Conservation (phyloP, 23 tunicate species). For the Ascidia mentula region DNA sequence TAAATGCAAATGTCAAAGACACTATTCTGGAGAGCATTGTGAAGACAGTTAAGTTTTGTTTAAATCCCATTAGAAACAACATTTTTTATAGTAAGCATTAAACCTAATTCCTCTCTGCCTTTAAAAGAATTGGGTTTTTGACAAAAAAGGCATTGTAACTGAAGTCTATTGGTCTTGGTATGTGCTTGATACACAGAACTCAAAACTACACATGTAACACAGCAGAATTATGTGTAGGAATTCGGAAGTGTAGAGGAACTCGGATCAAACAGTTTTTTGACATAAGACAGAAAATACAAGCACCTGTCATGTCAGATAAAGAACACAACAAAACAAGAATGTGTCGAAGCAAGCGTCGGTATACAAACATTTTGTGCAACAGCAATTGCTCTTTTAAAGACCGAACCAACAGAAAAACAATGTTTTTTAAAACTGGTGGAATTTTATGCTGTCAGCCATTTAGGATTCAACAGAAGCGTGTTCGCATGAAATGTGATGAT, state of each 20-base stretch:
- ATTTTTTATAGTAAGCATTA: no score
- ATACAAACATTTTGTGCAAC: constrained; percentile 55
- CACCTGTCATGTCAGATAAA: neutral
- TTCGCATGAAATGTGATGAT: constrained; percentile 62
- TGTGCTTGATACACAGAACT: no score
- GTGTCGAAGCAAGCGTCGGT: constrained; percentile 53
- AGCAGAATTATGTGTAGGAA: no score
- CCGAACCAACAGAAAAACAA: neutral
- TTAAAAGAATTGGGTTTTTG: no score
- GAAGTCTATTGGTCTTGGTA: no score
- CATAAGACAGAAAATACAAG: neutral
- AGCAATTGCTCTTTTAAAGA: constrained; percentile 22
- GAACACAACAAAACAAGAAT: neutral
- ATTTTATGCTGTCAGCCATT: constrained; percentile 66
- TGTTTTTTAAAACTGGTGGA: neutral
- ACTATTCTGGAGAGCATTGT: constrained; percentile 58
- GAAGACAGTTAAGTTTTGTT: constrained; percentile 54
- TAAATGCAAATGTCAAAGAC: constrained; percentile 64
- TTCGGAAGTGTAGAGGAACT: constrained; percentile 41
- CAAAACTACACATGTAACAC: no score
- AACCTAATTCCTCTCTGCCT: no score
- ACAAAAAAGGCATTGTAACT: no score
- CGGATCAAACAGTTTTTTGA: constrained; percentile 21
- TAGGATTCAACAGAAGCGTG: constrained; percentile 16
- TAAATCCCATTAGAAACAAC: no score